phyloP scores from a whole-genome alignment of 2,797 vertebrate genomes.

The Pitangus sulphuratus region DNA sequence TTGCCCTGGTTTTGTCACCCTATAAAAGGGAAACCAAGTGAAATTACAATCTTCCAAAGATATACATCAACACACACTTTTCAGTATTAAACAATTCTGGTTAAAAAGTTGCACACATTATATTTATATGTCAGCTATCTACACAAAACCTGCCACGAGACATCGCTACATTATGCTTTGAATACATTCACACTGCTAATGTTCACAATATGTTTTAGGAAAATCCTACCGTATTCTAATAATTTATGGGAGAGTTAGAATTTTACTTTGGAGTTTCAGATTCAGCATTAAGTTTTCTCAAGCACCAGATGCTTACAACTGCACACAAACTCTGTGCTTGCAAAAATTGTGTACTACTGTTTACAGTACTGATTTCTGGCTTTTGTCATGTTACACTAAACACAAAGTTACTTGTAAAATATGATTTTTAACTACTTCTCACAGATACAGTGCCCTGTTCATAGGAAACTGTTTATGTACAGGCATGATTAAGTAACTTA shows the following conservation, averaged over 20 bases:
- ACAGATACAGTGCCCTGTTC: not conserved
- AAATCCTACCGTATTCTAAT: not conserved
- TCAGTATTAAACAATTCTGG: not conserved
- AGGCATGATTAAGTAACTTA: not conserved
- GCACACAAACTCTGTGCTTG: not conserved
- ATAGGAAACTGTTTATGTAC: not conserved
- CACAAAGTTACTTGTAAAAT: not conserved
- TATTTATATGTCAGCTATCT: not conserved
- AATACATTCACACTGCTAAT: not conserved
- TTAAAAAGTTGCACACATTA: not conserved
- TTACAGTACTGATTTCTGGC: not conserved
- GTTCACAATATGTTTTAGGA: not conserved
- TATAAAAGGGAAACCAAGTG: conserved; percentile 45
- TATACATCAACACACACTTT: not conserved
- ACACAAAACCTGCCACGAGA: not conserved
- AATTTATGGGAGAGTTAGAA: not conserved
- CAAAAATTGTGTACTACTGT: not conserved
- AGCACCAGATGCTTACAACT: not conserved
- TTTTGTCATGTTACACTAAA: not conserved
- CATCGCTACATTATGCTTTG: not conserved
- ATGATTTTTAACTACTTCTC: not conserved
- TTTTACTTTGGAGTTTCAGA: not conserved
- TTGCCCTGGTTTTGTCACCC: not conserved
- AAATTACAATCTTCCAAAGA: not conserved
- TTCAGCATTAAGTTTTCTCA: not conserved